phyloP scores from a whole-genome alignment of 2,888 invertebrate species.

The Octodonta nipae region DNA sequence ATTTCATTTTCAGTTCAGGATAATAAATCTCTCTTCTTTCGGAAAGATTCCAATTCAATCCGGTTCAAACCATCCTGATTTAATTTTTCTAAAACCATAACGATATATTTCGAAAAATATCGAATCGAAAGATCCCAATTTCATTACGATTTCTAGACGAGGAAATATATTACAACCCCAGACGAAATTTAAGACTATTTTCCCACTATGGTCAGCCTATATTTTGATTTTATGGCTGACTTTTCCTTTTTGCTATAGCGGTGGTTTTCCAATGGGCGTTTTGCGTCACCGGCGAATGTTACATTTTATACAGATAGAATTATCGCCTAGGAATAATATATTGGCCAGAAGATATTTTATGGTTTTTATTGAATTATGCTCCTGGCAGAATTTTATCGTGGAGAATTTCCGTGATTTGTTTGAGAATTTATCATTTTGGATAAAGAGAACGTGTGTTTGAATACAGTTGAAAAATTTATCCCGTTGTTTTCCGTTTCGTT shows the following conservation, averaged over 20 bases:
- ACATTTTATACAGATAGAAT: slow-evolving; percentile 17
- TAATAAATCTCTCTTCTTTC: too few relatives aligned
- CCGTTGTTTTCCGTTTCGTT: too few relatives aligned
- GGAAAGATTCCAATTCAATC: too few relatives aligned
- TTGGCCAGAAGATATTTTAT: slow-evolving; percentile 7
- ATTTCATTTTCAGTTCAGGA: too few relatives aligned
- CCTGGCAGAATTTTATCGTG: neutral
- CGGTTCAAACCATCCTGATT: too few relatives aligned
- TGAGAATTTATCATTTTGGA: neutral
- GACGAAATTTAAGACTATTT: slow-evolving; percentile 2
- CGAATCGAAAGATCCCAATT: slow-evolving; percentile 2
- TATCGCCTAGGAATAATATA: slow-evolving; percentile 16
- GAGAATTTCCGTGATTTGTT: neutral
- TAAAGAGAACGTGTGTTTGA: too few relatives aligned
- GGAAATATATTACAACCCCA: neutral
- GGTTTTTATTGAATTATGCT: slow-evolving; percentile 7
- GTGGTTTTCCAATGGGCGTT: slow-evolving; percentile 11
- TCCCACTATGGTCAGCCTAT: slow-evolving; percentile 29
- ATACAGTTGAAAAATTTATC: too few relatives aligned
- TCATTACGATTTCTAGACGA: neutral
- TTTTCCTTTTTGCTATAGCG: slow-evolving; percentile 15
- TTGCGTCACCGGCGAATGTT: slow-evolving; percentile 15
- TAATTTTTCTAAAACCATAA: neutral
- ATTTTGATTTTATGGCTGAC: slow-evolving; percentile 31
- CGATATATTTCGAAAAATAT: slow-evolving; percentile 2